Evolutionary conservation across 2,888 invertebrate species (phyloP).

Genomic region (Drosophila kanekoi): DNA sequence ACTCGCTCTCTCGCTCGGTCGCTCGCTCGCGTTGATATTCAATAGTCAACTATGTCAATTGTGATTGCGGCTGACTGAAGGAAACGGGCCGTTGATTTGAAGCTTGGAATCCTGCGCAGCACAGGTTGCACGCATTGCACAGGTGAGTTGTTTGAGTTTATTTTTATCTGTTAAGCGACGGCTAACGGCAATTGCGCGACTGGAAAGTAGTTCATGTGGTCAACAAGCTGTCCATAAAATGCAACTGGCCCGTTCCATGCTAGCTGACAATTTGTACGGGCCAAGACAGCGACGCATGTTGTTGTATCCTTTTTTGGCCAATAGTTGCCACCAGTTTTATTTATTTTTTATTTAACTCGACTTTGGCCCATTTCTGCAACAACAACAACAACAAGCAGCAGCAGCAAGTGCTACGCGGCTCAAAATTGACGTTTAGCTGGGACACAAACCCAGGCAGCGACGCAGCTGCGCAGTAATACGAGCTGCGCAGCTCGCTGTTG

Average conservation of each 20-base stretch:
- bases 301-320: slow-evolving; percentile 68
- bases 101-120: slow-evolving; percentile 2
- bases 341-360: slow-evolving; percentile 21
- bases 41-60: slow-evolving; percentile 3
- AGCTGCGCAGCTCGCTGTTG: slow-evolving; percentile 14
- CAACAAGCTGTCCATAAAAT: slow-evolving; percentile 68
- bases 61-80: slow-evolving; percentile 9
- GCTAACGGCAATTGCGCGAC: slow-evolving; percentile 55
- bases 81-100: slow-evolving; percentile 10
- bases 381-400: slow-evolving; percentile 7
- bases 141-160: slow-evolving; percentile 60
- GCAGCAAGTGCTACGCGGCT: slow-evolving; percentile 44
- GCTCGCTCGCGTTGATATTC: neutral
- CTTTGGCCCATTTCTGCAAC: slow-evolving; percentile 48
- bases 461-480: neutral
- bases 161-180: slow-evolving; percentile 18
- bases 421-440: slow-evolving; percentile 36
- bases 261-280: slow-evolving; percentile 58
- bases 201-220: slow-evolving; percentile 76
- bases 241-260: slow-evolving; percentile 44
- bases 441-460: slow-evolving; percentile 45
- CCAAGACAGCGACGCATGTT: slow-evolving; percentile 44
- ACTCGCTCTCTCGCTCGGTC: neutral
- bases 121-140: slow-evolving; percentile 21
- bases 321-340: slow-evolving; percentile 46